Conservation (phyloP, 2,113 vertebrate species). For the Carassius carassius region DNA sequence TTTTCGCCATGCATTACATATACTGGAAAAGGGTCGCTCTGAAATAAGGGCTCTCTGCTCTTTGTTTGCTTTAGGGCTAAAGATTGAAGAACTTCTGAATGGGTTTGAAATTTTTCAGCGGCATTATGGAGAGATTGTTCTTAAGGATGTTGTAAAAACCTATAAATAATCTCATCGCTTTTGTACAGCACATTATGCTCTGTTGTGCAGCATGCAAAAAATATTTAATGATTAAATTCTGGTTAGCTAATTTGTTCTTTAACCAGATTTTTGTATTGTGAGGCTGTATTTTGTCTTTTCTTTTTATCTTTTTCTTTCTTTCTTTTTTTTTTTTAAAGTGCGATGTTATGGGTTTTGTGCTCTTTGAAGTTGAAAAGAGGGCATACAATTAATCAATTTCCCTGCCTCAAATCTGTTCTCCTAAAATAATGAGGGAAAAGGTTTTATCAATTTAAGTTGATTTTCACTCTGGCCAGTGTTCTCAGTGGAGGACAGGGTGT, state of each 20-base stretch:
- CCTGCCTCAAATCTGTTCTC: slow-evolving; percentile 54
- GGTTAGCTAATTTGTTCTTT: background rate
- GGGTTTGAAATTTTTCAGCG: slow-evolving; percentile 62
- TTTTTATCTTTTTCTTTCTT: background rate
- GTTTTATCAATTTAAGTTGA: slow-evolving; percentile 53
- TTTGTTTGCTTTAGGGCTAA: slow-evolving; percentile 67
- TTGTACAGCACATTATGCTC: background rate
- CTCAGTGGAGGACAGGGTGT: slow-evolving; percentile 65
- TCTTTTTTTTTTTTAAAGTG: background rate
- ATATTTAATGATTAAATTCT: background rate
- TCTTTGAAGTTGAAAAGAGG: slow-evolving; percentile 48
- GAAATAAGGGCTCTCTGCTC: slow-evolving; percentile 54
- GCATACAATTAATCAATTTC: slow-evolving; percentile 43
- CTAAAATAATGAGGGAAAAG: slow-evolving; percentile 75
- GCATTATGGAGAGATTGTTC: slow-evolving; percentile 41
- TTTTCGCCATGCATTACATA: slow-evolving; percentile 74
- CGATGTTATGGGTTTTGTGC: background rate
- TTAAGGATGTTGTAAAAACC: slow-evolving; percentile 36
- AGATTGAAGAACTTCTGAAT: slow-evolving; percentile 55
- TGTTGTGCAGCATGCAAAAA: background rate
- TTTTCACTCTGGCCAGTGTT: slow-evolving; percentile 59
- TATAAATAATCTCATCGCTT: background rate
- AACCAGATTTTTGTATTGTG: background rate
- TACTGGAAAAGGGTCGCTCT: slow-evolving; percentile 64
- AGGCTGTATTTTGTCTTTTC: background rate